A percentile compares a stretch with the other conserved stretches of the same genome.
These are phyloP conservation scores for Taurulus bubalis DNA, from an alignment of 2,113 vertebrate species.

Conservation along the genomic window DNA sequence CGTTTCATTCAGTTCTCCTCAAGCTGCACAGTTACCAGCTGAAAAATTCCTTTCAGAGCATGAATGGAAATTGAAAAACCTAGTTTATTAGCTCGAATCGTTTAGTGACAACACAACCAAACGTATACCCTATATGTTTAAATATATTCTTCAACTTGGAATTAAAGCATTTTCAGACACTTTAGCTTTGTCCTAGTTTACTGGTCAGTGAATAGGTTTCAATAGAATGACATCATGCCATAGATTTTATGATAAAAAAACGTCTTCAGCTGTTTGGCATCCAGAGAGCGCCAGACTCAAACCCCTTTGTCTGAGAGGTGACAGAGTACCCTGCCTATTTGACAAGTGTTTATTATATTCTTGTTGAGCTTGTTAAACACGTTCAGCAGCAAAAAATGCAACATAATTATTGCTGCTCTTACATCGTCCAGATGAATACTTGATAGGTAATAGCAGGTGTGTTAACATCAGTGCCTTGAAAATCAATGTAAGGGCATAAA, in stretches of 20 bases:
- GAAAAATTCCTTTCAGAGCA: constrained; percentile 68
- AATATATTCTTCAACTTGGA: not conserved
- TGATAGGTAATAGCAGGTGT: constrained; percentile 29
- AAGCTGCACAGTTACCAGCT: constrained; percentile 65
- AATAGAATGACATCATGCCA: constrained; percentile 50
- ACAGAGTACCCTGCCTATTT: constrained; percentile 35
- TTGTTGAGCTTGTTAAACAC: constrained; percentile 76
- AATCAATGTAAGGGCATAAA: not conserved
- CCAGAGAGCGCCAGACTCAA: constrained; percentile 3
- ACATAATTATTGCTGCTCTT: constrained; percentile 46
- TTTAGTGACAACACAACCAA: constrained; percentile 13
- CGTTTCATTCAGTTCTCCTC: constrained; percentile 74
- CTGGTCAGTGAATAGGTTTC: constrained; percentile 6
- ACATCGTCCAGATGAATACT: constrained; percentile 40
- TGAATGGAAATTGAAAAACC: constrained; percentile 74
- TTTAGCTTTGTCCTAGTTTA: not conserved
- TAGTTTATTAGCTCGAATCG: constrained; percentile 1
- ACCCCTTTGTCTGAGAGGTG: constrained; percentile 43
- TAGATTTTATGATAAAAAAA: constrained; percentile 42
- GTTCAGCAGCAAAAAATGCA: constrained; percentile 57
- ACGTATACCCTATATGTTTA: not conserved
- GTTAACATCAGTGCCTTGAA: not conserved
- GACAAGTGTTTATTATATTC: constrained; percentile 63
- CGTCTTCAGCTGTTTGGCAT: constrained; percentile 29
- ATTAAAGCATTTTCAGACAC: not conserved